Base-by-base conservation (phyloP, 1,140 invertebrate genomes). In the Gonatopus flavifemur region DNA sequence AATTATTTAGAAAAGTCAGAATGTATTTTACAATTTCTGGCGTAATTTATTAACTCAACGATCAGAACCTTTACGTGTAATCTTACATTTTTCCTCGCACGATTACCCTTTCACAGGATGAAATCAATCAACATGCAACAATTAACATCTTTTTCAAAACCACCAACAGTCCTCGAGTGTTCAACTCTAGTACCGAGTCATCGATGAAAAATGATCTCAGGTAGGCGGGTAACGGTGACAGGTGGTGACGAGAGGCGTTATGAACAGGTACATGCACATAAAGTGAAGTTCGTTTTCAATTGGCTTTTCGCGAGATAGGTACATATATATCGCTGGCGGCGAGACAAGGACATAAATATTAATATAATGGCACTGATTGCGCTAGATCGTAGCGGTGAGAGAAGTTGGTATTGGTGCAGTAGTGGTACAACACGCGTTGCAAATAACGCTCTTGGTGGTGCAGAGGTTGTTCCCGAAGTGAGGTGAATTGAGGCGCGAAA, bases 361-460 rank as follows among this genome's bases (percentile, higher is more conserved):
- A 67, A 67, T 67, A 66, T 64, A 66, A 66, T 64, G 66, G 66
- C 61, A 52, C 62, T 66, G 64, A 67, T 67, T 66, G 66, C 66
- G 56, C 58, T 58, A 57, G 59, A 59, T 68, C 57, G 56, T 37
- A 38, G 30, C 24, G 51, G 24, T 24, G n/a, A n/a, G n/a, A n/a
- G n/a, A n/a, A n/a, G n/a, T n/a, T n/a, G n/a, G n/a, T n/a, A n/a
- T n/a, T 22, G 50, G 43, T 40, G 31, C 37, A 48, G n/a, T 9
- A 31, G 30, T 25, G 21, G 39, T 43, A 47, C 41, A 49, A 54
- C 6, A 13, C 42, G 46, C 52, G 48, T 44, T 49, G 50, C 50
- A 39, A 59, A 59, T 59, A 59, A 57, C 51, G 28, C 48, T 36
- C 9, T 36, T 9, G 35, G 13, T 15, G 10, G 38, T 19, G 38